Base-by-base conservation (phyloP, 2,797 vertebrate species). In the Poeciliopsis infans region DNA sequence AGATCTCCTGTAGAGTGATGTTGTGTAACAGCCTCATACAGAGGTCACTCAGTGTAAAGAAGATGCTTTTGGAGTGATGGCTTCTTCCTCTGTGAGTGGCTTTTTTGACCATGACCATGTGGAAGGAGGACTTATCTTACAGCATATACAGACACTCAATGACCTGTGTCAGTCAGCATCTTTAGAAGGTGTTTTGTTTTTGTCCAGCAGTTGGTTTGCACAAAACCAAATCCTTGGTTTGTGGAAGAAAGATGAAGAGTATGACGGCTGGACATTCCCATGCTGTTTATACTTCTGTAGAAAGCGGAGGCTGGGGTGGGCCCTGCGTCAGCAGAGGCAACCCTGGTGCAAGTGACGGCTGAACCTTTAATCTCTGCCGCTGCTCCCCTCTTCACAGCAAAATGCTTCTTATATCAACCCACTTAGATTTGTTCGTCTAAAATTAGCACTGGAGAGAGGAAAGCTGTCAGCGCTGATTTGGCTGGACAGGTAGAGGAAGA, bases 391-490 rank as follows among this genome's bases (percentile, higher is more conserved):
- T 80, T 79, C 85, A 86, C 75, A 77, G 83, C 78, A 86, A 86
- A 89, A 86, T 81, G 76, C 86, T 79, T 70, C 77, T 83, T 75
- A 85, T 81, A 79, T 89, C 88, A 76, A 83, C 85, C 86, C 84
- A 85, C 81, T 91, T 84, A 88, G 81, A 83, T 88, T 88, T 78
- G 87, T 83, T 70, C 82, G 83, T 90, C 90, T 93, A 90, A 92
- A 93, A 93, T 90, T 92, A 92, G 90, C 83, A 11, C 4, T 75
- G 45, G 77, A 91, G 85, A 85, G 82, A 78, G 81, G 86, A 72
- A 77, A 84, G 83, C 92, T 90, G 85, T 91, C 89, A 79, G 79
- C 25, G 83, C 80, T 90, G 90, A 92, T 92, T 92, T 87, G 78
- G 47, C 79, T 64, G 78, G 89, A 92, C 91, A 92, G 86, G 87